These are phyloP conservation scores for Pagrus major DNA, from an alignment of 2,113 vertebrate genomes.

Conservation along the genomic window DNA sequence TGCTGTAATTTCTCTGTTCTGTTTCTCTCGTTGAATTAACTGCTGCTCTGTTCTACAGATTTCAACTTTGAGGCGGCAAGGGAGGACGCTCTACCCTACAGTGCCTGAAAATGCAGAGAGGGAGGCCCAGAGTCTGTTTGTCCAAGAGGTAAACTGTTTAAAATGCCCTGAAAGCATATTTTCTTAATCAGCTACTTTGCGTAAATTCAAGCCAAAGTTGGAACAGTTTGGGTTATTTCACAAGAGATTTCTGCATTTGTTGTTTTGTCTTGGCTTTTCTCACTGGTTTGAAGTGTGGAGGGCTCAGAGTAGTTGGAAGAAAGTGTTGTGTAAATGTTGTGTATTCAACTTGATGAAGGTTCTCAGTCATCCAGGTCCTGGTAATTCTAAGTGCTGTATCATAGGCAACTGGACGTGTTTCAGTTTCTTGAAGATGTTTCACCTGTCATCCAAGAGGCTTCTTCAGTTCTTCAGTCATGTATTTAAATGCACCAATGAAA, in stretches of 20 bases:
- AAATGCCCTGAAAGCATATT: slow-evolving; percentile 1
- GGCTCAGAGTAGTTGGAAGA: too few relatives aligned
- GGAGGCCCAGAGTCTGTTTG: slow-evolving; percentile 94
- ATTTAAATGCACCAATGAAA: too few relatives aligned
- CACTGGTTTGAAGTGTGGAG: not conserved
- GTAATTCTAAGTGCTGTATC: too few relatives aligned
- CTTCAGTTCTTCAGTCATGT: too few relatives aligned
- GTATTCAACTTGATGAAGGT: too few relatives aligned
- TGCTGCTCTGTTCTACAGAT: slow-evolving; percentile 83
- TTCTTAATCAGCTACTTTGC: slow-evolving; percentile 4
- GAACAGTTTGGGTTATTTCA: not conserved
- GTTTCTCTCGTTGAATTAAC: not conserved
- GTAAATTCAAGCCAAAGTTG: not conserved
- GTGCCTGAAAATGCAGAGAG: slow-evolving; percentile 92
- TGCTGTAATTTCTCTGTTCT: not conserved
- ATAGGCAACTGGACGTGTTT: too few relatives aligned
- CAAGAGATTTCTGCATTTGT: not conserved
- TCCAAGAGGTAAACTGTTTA: slow-evolving; percentile 90
- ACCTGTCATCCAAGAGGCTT: too few relatives aligned
- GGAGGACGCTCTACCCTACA: slow-evolving; percentile 90
- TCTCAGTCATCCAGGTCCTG: too few relatives aligned
- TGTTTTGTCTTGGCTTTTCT: not conserved
- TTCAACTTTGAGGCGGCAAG: slow-evolving; percentile 89
- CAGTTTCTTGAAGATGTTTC: too few relatives aligned
- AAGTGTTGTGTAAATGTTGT: too few relatives aligned